Evolutionary conservation across 2,113 vertebrate genomes (phyloP).

Genomic region (Nyctibius bracteatus): DNA sequence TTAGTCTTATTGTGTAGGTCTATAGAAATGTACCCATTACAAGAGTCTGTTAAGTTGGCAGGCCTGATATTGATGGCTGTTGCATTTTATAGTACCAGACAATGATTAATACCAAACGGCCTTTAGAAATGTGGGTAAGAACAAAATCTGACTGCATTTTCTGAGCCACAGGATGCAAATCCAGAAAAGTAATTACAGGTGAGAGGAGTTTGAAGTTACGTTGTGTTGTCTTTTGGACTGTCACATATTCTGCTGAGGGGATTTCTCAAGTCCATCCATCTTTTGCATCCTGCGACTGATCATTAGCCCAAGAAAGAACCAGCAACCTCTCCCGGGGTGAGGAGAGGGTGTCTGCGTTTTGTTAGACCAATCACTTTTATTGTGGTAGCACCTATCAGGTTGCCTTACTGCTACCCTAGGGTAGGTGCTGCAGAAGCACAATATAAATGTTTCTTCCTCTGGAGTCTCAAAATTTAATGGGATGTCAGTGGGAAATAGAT

Average conservation of each 20-base stretch:
- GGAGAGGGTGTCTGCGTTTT: rapidly evolving
- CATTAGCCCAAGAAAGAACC: background rate
- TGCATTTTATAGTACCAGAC: conserved; percentile 45
- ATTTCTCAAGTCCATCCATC: background rate
- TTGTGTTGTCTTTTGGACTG: background rate
- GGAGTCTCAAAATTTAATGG: background rate
- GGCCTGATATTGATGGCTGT: conserved; percentile 21
- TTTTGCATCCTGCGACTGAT: background rate
- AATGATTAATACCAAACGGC: conserved; percentile 21
- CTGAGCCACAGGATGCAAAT: background rate
- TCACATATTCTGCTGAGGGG: background rate
- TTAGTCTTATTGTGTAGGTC: conserved; percentile 74
- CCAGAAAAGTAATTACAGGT: background rate
- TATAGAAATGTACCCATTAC: conserved; percentile 69
- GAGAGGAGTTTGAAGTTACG: background rate
- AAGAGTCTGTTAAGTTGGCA: conserved; percentile 56
- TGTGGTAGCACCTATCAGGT: background rate
- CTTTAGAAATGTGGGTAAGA: background rate
- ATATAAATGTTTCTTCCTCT: background rate
- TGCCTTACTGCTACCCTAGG: background rate
- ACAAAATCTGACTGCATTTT: background rate
- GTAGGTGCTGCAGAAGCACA: background rate
- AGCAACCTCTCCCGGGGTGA: too few species aligned
- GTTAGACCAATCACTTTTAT: background rate
- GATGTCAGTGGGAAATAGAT: background rate